Conservation (phyloP, 2,888 invertebrate species). For the Troilus luridus region DNA sequence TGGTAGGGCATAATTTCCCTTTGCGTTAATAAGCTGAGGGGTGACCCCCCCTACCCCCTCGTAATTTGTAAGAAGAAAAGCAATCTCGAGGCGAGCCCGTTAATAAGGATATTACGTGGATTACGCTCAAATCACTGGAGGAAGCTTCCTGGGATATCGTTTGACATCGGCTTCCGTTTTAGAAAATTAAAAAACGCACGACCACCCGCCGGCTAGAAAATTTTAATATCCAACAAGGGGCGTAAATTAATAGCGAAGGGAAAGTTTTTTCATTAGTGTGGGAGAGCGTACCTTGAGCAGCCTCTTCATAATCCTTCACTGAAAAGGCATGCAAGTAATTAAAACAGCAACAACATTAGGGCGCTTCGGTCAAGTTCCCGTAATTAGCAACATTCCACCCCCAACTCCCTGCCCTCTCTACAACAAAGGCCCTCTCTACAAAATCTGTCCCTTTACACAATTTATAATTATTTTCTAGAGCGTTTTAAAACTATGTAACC, state of each 20-base stretch:
- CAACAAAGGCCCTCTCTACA: conserved; percentile 20
- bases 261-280: conserved; percentile 64
- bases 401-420: neutral
- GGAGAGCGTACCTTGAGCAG: conserved; percentile 36
- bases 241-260: conserved; percentile 63
- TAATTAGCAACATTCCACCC: conserved; percentile 60
- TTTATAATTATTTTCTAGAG: neutral
- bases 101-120: conserved; percentile 64
- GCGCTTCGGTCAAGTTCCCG: conserved; percentile 61
- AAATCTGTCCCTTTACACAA: conserved; percentile 6
- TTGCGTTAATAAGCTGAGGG: conserved; percentile 62
- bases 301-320: conserved; percentile 62
- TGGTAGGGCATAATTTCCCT: conserved; percentile 62
- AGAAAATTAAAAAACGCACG: conserved; percentile 62
- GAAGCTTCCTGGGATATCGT: conserved; percentile 61
- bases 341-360: conserved; percentile 63
- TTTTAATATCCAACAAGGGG: conserved; percentile 64
- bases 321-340: conserved; percentile 64
- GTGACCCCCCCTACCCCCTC: conserved; percentile 51
- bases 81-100: conserved; percentile 62
- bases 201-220: conserved; percentile 61
- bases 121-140: conserved; percentile 61
- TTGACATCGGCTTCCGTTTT: conserved; percentile 63
- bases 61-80: conserved; percentile 64
- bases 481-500: neutral